Conservation (phyloP, 2,113 vertebrate genomes). For the Malurus elegans region DNA sequence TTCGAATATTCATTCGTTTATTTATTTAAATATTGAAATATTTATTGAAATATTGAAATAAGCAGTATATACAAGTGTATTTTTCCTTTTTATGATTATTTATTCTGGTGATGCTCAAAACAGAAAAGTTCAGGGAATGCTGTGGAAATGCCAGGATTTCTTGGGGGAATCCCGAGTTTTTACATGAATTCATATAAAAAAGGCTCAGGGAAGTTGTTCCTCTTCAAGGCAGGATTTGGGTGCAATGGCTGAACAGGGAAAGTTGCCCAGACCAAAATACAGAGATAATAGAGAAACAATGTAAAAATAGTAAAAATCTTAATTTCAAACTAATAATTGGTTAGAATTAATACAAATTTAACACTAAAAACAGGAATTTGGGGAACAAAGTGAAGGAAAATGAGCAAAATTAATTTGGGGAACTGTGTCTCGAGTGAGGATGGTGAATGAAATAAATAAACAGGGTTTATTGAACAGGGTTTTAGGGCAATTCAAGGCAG, state of each 20-base stretch:
- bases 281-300: background rate
- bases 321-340: background rate
- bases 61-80: too few species aligned
- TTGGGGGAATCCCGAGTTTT: too few species aligned
- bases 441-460: background rate
- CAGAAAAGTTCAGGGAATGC: too few species aligned
- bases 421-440: background rate
- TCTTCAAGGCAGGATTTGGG: background rate
- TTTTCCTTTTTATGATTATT: too few species aligned
- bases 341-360: background rate
- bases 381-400: background rate
- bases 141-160: too few species aligned
- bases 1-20: too few species aligned
- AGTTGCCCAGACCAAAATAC: background rate
- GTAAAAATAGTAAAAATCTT: background rate
- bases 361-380: background rate
- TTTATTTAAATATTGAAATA: too few species aligned
- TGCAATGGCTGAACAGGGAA: background rate
- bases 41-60: too few species aligned
- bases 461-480: background rate
- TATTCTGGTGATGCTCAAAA: too few species aligned
- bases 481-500: background rate
- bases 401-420: background rate
- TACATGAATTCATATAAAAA: too few species aligned
- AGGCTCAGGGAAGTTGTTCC: too few species aligned